These are phyloP conservation scores for Griposia aprilina DNA, from an alignment of 2,888 invertebrate species.

Conservation along the genomic window DNA sequence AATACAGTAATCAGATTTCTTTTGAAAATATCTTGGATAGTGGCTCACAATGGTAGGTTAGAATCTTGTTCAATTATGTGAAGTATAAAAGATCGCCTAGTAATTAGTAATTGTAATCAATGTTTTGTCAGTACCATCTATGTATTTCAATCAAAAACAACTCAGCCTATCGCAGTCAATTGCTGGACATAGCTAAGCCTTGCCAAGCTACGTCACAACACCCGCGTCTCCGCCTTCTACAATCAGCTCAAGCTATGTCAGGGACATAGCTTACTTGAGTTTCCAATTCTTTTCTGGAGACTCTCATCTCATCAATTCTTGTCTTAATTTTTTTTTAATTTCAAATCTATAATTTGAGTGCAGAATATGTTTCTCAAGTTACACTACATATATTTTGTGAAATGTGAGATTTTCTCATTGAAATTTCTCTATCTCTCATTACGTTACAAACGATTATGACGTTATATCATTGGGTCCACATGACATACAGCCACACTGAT, in stretches of 20 bases:
- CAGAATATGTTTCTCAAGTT: neutral
- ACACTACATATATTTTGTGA: too few species aligned
- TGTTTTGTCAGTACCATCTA: neutral
- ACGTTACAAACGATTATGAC: neutral
- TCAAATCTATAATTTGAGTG: neutral
- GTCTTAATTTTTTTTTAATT: neutral
- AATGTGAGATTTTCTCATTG: neutral
- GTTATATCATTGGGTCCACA: constrained; percentile 3
- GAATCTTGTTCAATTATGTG: neutral
- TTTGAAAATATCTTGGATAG: neutral
- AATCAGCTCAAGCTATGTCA: neutral
- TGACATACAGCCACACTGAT: constrained; percentile 15
- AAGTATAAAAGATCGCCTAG: neutral
- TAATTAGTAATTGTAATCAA: neutral
- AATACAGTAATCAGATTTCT: neutral
- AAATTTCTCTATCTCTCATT: neutral
- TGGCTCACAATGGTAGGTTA: too few species aligned
- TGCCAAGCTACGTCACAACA: too few species aligned
- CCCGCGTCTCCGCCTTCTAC: neutral
- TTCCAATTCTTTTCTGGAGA: neutral
- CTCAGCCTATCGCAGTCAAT: neutral
- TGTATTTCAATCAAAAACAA: neutral
- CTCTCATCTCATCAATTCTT: neutral
- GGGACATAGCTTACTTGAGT: neutral
- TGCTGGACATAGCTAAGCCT: neutral